Conservation (phyloP, 2,113 vertebrate species). For the Pristiophorus japonicus region DNA sequence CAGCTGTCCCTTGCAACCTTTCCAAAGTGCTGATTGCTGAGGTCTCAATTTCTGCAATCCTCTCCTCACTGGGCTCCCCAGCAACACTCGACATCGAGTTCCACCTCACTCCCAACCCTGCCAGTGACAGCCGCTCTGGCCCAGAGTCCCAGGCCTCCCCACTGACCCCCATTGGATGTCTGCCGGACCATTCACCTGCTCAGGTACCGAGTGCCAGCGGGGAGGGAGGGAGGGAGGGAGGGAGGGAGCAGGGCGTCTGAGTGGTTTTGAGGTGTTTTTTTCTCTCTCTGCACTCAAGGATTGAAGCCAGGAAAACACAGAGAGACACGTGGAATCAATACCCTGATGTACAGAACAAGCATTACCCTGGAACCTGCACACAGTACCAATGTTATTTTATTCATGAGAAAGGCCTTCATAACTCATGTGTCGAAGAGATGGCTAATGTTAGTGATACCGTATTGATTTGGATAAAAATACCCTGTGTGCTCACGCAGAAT, state of each 20-base stretch:
- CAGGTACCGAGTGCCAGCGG: too few species aligned
- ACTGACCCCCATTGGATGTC: too few species aligned
- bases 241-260: background rate
- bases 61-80: too few species aligned
- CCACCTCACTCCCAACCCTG: background rate
- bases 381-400: background rate
- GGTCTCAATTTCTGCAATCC: background rate
- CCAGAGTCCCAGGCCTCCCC: background rate
- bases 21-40: too few species aligned
- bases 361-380: background rate
- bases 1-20: too few species aligned
- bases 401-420: background rate
- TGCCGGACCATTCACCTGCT: too few species aligned
- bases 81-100: background rate
- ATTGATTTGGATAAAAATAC: conserved; percentile 26
- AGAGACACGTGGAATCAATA: background rate
- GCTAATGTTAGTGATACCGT: background rate
- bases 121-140: background rate
- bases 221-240: background rate
- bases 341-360: background rate
- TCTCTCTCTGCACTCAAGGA: background rate
- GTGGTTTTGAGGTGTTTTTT: background rate
- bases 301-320: background rate
- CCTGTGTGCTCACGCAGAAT: background rate
- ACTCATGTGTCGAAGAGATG: conserved; percentile 16